Conservation (phyloP, 2,797 vertebrate genomes). For the Clamator glandarius region DNA sequence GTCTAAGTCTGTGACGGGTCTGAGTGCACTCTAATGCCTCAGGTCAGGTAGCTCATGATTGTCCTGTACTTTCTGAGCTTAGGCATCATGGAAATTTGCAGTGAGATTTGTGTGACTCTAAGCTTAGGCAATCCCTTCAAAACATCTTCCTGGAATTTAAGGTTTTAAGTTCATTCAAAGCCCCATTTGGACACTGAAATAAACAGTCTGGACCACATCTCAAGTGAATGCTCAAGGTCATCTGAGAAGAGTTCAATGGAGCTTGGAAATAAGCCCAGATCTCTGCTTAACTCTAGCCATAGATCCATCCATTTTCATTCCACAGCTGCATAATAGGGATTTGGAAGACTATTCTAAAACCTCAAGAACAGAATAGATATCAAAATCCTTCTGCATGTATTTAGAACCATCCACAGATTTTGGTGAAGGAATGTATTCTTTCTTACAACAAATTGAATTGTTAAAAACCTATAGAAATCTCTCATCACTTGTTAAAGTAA, state of each 20-base stretch:
- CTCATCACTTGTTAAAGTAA: constrained; percentile 40
- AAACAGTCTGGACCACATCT: constrained; percentile 52
- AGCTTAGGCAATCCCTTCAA: constrained; percentile 29
- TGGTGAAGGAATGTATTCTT: not conserved
- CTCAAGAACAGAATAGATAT: constrained; percentile 42
- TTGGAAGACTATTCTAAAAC: constrained; percentile 49
- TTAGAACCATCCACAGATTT: constrained; percentile 22
- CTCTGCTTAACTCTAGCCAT: constrained; percentile 47
- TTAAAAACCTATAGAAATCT: constrained; percentile 29
- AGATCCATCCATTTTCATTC: constrained; percentile 62
- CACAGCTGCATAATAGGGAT: constrained; percentile 16
- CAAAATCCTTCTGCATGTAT: not conserved
- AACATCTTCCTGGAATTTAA: constrained; percentile 41
- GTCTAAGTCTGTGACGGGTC: not conserved
- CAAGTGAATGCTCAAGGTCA: constrained; percentile 58
- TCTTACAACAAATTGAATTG: constrained; percentile 2
- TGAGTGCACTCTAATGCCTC: not conserved
- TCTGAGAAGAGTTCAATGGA: constrained; percentile 43
- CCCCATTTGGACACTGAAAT: constrained; percentile 45
- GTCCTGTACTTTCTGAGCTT: not conserved
- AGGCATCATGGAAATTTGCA: constrained; percentile 2
- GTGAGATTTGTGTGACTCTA: constrained; percentile 11
- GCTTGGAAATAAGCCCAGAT: constrained; percentile 61
- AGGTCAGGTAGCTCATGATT: not conserved
- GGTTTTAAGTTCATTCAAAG: constrained; percentile 43